phyloP scores from a whole-genome alignment of 2,797 vertebrate species.

The Melanotaenia boesemani region DNA sequence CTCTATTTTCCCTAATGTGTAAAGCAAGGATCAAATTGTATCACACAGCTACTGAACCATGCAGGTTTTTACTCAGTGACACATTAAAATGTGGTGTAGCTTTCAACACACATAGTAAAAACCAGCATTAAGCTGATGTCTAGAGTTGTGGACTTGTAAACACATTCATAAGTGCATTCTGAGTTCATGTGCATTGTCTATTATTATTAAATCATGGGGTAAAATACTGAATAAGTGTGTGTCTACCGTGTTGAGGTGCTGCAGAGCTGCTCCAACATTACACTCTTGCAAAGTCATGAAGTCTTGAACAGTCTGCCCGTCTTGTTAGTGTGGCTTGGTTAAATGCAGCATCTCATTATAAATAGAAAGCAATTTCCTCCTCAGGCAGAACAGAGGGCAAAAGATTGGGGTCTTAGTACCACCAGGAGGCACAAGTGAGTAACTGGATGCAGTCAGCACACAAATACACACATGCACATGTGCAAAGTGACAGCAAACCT shows the following conservation, averaged over 20 bases:
- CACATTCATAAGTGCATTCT: background rate
- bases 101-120: conserved; percentile 38
- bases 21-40: conserved; percentile 58
- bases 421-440: conserved; percentile 74
- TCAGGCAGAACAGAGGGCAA: conserved; percentile 63
- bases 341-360: conserved; percentile 77
- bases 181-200: background rate
- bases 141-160: background rate
- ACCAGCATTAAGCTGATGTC: conserved; percentile 14
- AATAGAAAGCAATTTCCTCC: conserved; percentile 73
- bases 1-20: conserved; percentile 51
- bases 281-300: conserved; percentile 66
- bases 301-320: conserved; percentile 53
- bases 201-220: conserved; percentile 18
- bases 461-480: conserved; percentile 27
- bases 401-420: conserved; percentile 61
- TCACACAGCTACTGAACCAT: conserved; percentile 21
- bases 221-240: background rate
- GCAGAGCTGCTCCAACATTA: conserved; percentile 50
- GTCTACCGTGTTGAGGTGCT: conserved; percentile 15
- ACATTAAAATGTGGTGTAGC: conserved; percentile 32
- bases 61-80: conserved; percentile 34
- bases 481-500: conserved; percentile 36
- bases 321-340: conserved; percentile 73
- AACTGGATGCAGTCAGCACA: conserved; percentile 45